Base-by-base conservation (phyloP, 92 coral and sea anemone species). In the Nematostella vectensis region DNA sequence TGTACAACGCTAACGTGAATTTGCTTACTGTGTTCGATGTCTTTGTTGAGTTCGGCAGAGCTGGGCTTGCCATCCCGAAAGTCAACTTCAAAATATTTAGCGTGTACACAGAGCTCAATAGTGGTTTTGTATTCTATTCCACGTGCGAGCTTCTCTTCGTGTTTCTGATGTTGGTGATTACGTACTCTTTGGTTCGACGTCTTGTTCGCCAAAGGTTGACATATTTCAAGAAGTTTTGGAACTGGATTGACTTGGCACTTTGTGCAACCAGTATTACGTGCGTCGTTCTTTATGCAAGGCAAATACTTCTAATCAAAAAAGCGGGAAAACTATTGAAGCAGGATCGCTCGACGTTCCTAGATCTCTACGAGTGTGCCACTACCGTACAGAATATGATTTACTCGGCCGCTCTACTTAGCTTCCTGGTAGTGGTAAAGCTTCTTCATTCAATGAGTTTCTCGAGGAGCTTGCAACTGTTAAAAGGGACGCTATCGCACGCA, bases 1-100 rank as follows among this genome's bases (percentile, higher is more conserved):
- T 65, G 2, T 78, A 71, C 33, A 78, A 74, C 39, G 69, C 79
- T 18, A 60, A 48, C n/a, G 66, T 69, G 28, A 66, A 78, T 27
- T 53, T 78, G 60, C 61, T 78, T 1, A 73, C 70, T 1, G 74
- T 71, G 4, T 62, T 71, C 1, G 56, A 76, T 0, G 23, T 71
- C 2, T 31, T 64, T 27, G 63, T 78, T 31, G 85, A 78, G 62
- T 16, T 59, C 10, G 59, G 68, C 2, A 29, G 68, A 11, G 68
- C 68, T 4, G 29, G 24, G 26, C 27, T 29, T 13, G 39, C 65
- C 38, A 25, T 58, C 19, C 68, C 75, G 16, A 51, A 40, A 15
- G 36, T 26, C 1, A 40, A 69, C 43, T 31, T 69, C 18, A 47
- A 29, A 6, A 69, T 59, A 15, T 58, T 69, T 40, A 31, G 50